These are phyloP conservation scores for Eupeodes corollae DNA, from an alignment of 1,140 invertebrate genomes.

Conservation along the genomic window DNA sequence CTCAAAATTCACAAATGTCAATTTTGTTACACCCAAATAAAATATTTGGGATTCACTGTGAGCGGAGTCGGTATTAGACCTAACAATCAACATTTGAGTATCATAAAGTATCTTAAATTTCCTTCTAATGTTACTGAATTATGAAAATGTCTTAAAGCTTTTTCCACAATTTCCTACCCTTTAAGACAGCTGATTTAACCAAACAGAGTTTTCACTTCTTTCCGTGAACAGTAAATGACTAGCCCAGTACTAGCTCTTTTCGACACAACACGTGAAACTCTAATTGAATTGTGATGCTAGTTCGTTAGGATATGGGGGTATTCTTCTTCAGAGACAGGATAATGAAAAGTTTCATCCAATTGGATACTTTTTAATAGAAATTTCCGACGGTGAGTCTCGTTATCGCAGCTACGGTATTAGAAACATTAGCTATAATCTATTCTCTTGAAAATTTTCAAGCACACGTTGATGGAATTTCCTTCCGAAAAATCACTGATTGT, in stretches of 20 bases:
- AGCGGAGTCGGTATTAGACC: constrained; percentile 15
- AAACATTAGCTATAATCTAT: no score
- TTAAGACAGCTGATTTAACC: no score
- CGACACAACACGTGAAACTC: background rate
- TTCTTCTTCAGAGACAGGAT: constrained; percentile 8
- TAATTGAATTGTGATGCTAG: constrained; percentile 13
- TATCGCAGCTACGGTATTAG: no score
- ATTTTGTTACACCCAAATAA: constrained; percentile 17
- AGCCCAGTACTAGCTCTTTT: background rate
- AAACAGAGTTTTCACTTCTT: no score
- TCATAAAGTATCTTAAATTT: constrained; percentile 20
- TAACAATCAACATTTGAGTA: constrained; percentile 16
- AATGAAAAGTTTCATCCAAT: background rate
- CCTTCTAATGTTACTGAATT: constrained; percentile 16
- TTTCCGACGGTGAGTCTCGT: no score
- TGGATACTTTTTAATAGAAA: no score
- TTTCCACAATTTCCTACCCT: no score
- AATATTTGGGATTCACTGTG: constrained; percentile 29
- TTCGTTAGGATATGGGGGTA: constrained; percentile 6
- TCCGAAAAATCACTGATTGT: no score
- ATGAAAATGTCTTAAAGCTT: constrained; percentile 27
- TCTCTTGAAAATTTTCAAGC: no score
- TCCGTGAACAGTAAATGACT: background rate
- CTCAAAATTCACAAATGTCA: constrained; percentile 34
- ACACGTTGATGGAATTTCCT: no score